Base-by-base conservation (phyloP, 2,888 invertebrate species). In the Andrena trimmerana region DNA sequence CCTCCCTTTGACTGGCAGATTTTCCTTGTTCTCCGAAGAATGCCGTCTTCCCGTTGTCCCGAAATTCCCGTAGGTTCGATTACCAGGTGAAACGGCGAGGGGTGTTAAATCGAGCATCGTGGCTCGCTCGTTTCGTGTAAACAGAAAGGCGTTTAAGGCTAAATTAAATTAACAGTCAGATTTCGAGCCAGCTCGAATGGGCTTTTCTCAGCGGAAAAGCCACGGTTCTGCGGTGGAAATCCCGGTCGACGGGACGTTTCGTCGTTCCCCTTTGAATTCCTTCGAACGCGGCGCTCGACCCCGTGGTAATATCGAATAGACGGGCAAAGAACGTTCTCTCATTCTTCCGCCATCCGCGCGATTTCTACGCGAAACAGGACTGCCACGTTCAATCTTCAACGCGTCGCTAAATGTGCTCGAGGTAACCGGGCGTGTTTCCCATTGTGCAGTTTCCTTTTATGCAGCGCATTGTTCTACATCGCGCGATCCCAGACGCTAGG, bases 81-180 rank as follows among this genome's bases (percentile, higher is more conserved):
- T 67, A 54, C 24, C 24, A 33, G 42, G 4, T 24, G 67, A 78
- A 67, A 74, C 42, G 13, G 20, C 42, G 67, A 2, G 33, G 20
- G 16, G 10, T 10, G 74, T 78, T 72, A 54, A 54, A 54, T 24
- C 42, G 52, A 48, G 27, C 60, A 8, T 13, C 59, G 20, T 10
- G 29, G 24, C n/a, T 50, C 60, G 48, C 42, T 31, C 10, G 62
- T 62, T 67, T 54, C 42, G 13, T 42, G 3, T 50, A 36, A 62
- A 54, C 36, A 67, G 42, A 57, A 63, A 63, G 50, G 33, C 33
- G 42, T n/a, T 36, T n/a, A 31, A 36, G 29, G 48, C 57, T 65
- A 57, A 70, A 75, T 75, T 52, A 69, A 75, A 70, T 79, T 69
- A 63, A 59, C 68, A 33, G 54, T 27, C 57, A 52, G 59, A 60